Conservation (phyloP, 2,888 invertebrate species). For the Megalurothrips usitatus region DNA sequence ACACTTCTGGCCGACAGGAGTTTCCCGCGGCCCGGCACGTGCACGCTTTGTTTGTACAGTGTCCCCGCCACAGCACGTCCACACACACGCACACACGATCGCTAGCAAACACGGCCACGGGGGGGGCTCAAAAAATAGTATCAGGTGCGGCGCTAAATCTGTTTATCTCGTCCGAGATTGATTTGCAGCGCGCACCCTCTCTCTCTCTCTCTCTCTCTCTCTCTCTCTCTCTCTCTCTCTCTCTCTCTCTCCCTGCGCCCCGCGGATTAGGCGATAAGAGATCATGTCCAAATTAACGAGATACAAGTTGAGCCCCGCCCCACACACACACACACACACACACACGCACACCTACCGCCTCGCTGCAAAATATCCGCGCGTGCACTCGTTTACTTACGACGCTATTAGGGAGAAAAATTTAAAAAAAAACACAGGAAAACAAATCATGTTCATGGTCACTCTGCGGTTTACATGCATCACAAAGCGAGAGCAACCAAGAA, state of each 20-base stretch:
- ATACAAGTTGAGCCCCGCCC: not conserved
- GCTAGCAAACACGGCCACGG: too few species aligned
- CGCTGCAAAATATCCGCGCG: not conserved
- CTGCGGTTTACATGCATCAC: too few species aligned
- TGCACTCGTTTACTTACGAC: too few species aligned
- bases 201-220: too few species aligned
- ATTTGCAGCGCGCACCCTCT: not conserved
- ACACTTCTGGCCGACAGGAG: too few species aligned
- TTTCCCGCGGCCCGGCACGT: too few species aligned
- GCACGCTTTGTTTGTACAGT: too few species aligned
- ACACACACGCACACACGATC: not conserved
- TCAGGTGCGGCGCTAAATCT: not conserved
- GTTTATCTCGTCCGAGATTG: slow-evolving; percentile 5
- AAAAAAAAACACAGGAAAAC: too few species aligned
- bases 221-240: too few species aligned
- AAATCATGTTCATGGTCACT: too few species aligned
- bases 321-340: not conserved
- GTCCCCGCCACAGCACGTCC: not conserved
- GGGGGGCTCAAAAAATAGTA: not conserved
- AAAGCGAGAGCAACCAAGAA: too few species aligned
- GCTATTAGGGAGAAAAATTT: too few species aligned
- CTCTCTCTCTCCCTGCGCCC: not conserved
- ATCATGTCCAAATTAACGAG: slow-evolving; percentile 21
- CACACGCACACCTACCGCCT: not conserved
- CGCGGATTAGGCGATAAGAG: slow-evolving; percentile 3